Evolutionary conservation across 2,888 invertebrate genomes (phyloP), one percentile per base, ranked within the genome.

Genomic region (Thelaira solivaga): DNA sequence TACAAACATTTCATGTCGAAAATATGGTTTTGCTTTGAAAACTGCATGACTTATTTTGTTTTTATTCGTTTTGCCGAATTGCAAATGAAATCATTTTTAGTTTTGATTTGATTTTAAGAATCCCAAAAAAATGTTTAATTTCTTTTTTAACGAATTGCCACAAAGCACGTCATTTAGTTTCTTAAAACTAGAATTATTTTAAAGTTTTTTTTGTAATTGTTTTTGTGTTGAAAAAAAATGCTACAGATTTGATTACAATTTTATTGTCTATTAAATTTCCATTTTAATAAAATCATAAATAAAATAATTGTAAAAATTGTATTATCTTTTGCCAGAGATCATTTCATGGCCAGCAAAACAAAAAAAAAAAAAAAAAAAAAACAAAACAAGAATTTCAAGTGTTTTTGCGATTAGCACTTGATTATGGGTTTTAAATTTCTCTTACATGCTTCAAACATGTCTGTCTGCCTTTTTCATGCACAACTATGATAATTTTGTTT

Each of bases 321-420:
- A n/a, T 55, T 45, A 34, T 18, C n/a, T 55, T 55, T 34, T 24
- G n/a, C 1, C 11, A 36, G 29, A 16, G 47, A 45, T 39, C 29
- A 39, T 41, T 59, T 31, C 16, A 11, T 31, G 18, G 36, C 1
- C 8, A 24, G 24, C 7, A 1, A 8, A 13, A 7, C 6, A 7
- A 13, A 36, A 6, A 1, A n/a, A 13, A 16, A 55, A 34, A 36
- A 22, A 1, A 8, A 55, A 3, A 31, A 31, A 6, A 4, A 39
- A 22, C 5, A 8, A 55, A 71, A 71, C 64, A 61, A 76, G 73
- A 68, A 73, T 69, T 69, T 78, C 77, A 78, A 73, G 77, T 78
- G 73, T 78, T 74, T 64, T 77, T 73, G 10, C 39, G 73, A 73
- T 78, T 73, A 73, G 77, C 77, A 73, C 64, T 73, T 73, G 73